Percentiles rank a stretch among this genome's conserved stretches.
Evolutionary conservation across 1,140 invertebrate species (phyloP).

Genomic region (Drosophila varians): DNA sequence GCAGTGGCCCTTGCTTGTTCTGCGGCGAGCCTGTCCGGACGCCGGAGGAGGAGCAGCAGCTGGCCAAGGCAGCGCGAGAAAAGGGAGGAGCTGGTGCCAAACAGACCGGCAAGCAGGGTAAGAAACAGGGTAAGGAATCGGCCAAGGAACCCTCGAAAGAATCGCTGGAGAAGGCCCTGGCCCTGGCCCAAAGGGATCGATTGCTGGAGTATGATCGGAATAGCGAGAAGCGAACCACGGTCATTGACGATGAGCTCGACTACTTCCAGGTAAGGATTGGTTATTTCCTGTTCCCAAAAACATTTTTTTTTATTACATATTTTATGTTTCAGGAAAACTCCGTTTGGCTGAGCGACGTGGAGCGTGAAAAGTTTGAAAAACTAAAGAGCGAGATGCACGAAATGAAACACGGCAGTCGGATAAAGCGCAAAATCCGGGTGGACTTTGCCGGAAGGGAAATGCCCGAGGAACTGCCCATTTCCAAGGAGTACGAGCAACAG

Average conservation of each 20-base stretch:
- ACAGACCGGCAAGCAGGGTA: conserved; percentile 15
- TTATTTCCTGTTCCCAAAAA: neutral
- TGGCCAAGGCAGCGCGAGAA: conserved; percentile 29
- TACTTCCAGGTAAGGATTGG: conserved; percentile 91
- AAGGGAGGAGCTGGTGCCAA: neutral
- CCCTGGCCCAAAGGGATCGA: conserved; percentile 91
- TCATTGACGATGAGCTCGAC: conserved; percentile 97
- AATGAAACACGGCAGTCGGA: conserved; percentile 88
- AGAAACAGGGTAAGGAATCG: conserved; percentile 7
- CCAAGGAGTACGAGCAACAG: conserved; percentile 84
- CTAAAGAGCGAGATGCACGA: conserved; percentile 89
- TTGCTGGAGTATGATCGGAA: conserved; percentile 94
- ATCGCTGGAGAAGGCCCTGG: conserved; percentile 88
- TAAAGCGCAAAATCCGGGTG: conserved; percentile 89
- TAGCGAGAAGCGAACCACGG: conserved; percentile 92
- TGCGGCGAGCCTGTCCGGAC: conserved; percentile 93
- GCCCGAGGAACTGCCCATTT: conserved; percentile 84
- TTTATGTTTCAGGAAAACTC: conserved; percentile 85
- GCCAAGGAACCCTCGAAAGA: conserved; percentile 61
- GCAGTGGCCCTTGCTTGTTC: conserved; percentile 96
- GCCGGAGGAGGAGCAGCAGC: conserved; percentile 84
- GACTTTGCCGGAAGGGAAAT: conserved; percentile 91
- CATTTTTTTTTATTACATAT: neutral
- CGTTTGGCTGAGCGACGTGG: conserved; percentile 90
- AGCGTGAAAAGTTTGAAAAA: conserved; percentile 88